These are phyloP conservation scores for Albula goreensis DNA, from an alignment of 2,113 vertebrate species.

Conservation along the genomic window DNA sequence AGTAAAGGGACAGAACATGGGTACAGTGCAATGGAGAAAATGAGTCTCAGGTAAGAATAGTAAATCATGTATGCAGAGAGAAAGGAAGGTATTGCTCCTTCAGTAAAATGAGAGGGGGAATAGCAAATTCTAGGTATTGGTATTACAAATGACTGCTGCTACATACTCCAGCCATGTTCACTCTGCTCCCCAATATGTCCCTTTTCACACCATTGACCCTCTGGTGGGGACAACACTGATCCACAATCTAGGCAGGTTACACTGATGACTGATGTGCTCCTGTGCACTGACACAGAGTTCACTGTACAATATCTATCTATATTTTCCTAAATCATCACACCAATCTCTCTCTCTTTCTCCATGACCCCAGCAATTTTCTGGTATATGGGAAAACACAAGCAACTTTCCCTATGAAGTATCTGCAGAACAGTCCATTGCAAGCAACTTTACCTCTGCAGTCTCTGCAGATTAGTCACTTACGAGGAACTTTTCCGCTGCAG, in stretches of 20 bases:
- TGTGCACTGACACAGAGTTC: not conserved
- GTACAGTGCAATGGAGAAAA: not conserved
- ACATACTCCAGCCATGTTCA: not conserved
- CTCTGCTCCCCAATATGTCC: not conserved
- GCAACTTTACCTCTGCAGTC: slow-evolving; percentile 48
- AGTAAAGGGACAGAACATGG: not conserved
- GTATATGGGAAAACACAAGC: not conserved
- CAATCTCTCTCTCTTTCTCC: not conserved
- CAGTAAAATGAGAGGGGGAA: not conserved
- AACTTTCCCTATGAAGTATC: not conserved
- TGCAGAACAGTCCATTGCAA: slow-evolving; percentile 22
- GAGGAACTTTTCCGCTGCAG: slow-evolving; percentile 44
- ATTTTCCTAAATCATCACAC: not conserved
- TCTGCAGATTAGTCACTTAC: slow-evolving; percentile 52
- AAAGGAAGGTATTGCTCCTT: not conserved
- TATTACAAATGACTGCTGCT: not conserved
- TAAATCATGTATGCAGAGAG: not conserved
- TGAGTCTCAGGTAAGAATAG: too few relatives aligned
- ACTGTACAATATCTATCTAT: not conserved
- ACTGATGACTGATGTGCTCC: not conserved
- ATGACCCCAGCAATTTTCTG: slow-evolving; percentile 11
- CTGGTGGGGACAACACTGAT: not conserved
- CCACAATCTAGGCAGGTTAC: not conserved
- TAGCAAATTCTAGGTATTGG: not conserved
- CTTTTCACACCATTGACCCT: not conserved